Conservation (phyloP, 2,113 vertebrate genomes). For the Pelecanus crispus region DNA sequence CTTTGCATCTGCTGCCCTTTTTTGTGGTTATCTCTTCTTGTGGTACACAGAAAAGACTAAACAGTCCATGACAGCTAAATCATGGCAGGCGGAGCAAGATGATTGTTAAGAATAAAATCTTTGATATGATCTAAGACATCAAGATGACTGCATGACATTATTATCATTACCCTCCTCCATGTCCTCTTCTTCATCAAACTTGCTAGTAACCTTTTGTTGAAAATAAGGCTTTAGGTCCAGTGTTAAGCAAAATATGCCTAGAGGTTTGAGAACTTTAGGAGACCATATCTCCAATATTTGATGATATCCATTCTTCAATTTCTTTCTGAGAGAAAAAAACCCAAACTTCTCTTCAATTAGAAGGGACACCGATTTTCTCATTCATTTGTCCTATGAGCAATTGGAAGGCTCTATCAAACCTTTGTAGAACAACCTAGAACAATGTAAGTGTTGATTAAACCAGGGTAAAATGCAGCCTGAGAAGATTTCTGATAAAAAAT, state of each 20-base stretch:
- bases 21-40: background rate
- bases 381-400: background rate
- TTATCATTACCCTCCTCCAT: background rate
- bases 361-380: background rate
- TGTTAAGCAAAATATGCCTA: background rate
- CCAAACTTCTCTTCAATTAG: background rate
- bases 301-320: background rate
- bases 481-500: background rate
- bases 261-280: background rate
- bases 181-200: background rate
- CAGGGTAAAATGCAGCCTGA: background rate
- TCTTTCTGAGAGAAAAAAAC: background rate
- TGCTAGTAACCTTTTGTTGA: background rate
- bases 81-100: background rate
- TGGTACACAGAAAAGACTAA: background rate
- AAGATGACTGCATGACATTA: background rate
- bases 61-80: background rate
- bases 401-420: background rate
- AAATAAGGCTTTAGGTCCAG: background rate
- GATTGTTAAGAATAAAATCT: background rate
- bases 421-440: background rate
- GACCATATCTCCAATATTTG: background rate
- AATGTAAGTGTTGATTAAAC: background rate
- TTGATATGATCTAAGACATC: background rate
- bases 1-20: background rate